Evolutionary conservation across 2,797 vertebrate species (phyloP).

Genomic region (Platalea minor): DNA sequence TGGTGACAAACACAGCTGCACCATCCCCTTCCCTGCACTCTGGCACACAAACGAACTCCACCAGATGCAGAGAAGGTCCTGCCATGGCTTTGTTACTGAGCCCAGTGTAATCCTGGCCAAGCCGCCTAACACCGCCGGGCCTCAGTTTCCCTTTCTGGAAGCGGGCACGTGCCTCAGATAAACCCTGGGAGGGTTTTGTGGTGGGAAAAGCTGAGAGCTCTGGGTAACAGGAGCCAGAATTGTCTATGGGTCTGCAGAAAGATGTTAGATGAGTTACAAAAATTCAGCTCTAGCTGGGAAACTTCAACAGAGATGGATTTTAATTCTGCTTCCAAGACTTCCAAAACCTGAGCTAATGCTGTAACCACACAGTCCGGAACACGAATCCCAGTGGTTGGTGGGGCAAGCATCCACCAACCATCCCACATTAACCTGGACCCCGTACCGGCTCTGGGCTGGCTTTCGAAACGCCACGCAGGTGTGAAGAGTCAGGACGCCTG

Average conservation of each 20-base stretch:
- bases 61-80: background rate
- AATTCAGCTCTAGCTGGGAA: background rate
- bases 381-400: rapidly evolving
- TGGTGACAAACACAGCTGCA: background rate
- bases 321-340: background rate
- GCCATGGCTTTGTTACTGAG: background rate
- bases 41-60: rapidly evolving
- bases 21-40: background rate
- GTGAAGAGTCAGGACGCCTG: background rate
- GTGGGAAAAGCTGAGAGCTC: background rate
- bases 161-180: rapidly evolving
- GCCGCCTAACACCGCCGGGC: rapidly evolving
- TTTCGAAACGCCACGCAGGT: background rate
- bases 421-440: background rate
- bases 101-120: background rate
- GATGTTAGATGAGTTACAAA: background rate
- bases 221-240: background rate
- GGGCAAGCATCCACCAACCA: background rate
- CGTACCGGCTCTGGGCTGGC: rapidly evolving
- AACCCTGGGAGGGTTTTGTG: background rate
- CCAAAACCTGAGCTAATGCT: background rate
- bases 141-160: background rate
- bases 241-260: background rate
- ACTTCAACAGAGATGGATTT: background rate
- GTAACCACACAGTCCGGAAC: background rate